phyloP scores from a whole-genome alignment of 1,140 invertebrate genomes.

The Galendromus occidentalis region DNA sequence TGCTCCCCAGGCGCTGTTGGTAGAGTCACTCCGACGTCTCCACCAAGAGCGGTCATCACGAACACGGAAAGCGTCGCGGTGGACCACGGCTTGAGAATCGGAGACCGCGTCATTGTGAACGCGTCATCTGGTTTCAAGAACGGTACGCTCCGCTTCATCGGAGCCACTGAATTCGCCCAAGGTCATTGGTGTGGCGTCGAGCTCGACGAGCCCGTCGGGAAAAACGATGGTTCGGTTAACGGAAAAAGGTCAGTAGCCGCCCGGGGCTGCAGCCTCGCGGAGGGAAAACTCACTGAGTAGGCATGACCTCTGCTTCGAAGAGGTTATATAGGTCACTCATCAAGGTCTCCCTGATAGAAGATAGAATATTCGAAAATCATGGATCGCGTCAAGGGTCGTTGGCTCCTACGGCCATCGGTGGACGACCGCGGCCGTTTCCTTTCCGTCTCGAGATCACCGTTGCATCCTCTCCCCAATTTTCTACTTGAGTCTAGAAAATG shows the following conservation, averaged over 20 bases:
- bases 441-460: no score
- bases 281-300: no score
- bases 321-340: no score
- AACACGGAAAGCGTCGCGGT: conserved; percentile 23
- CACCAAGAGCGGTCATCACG: not conserved
- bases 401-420: no score
- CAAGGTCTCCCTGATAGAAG: no score
- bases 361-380: no score
- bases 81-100: conserved; percentile 42
- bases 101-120: conserved; percentile 74
- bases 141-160: conserved; percentile 61
- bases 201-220: conserved; percentile 66
- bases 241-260: conserved; percentile 34
- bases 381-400: no score
- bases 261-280: no score
- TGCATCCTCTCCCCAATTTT: no score
- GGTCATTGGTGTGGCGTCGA: conserved; percentile 89
- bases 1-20: not conserved
- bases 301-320: no score
- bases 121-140: conserved; percentile 67
- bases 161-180: conserved; percentile 62
- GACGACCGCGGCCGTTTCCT: no score
- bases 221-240: conserved; percentile 84
- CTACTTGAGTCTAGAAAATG: no score
- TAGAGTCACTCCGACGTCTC: not conserved